Percentiles rank a stretch among this genome's conserved stretches.
These are phyloP conservation scores for Drosophila ananassae DNA, from an alignment of 1,140 invertebrate genomes.

Conservation along the genomic window DNA sequence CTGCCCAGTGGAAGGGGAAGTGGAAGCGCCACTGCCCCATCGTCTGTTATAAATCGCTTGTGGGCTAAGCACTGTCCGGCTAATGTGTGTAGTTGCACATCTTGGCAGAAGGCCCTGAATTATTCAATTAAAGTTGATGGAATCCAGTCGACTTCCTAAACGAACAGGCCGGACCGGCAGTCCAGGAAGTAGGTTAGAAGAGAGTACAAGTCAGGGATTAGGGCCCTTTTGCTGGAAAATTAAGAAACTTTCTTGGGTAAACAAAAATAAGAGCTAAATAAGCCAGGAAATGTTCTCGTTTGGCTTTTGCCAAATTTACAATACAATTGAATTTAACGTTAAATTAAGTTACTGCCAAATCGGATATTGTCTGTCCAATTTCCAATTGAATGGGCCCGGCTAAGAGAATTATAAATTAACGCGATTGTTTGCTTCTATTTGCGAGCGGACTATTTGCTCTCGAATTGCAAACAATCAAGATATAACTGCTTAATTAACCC, in stretches of 20 bases:
- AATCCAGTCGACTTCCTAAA: conserved; percentile 37
- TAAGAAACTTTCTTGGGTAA: not conserved
- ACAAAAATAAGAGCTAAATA: not conserved
- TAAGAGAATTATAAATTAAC: conserved; percentile 43
- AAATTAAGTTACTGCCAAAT: conserved; percentile 13
- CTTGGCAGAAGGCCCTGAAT: conserved; percentile 16
- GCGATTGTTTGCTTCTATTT: conserved; percentile 32
- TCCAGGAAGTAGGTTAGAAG: conserved; percentile 2
- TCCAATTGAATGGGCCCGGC: conserved; percentile 29
- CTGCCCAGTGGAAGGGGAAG: not conserved
- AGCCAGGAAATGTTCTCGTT: not conserved
- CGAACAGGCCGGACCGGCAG: conserved; percentile 1
- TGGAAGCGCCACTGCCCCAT: not conserved
- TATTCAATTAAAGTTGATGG: conserved; percentile 50
- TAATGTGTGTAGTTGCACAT: conserved; percentile 45
- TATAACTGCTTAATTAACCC: conserved; percentile 57
- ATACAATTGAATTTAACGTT: not conserved
- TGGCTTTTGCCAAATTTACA: not conserved
- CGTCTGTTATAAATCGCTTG: conserved; percentile 65
- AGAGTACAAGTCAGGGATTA: conserved; percentile 6
- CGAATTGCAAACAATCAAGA: conserved; percentile 35
- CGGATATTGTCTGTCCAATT: conserved; percentile 7
- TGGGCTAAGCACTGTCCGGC: conserved; percentile 21
- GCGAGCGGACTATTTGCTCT: conserved; percentile 7
- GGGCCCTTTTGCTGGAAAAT: not conserved